Evolutionary conservation across 1,140 invertebrate species (phyloP).

Genomic region (Trichogramma pretiosum): DNA sequence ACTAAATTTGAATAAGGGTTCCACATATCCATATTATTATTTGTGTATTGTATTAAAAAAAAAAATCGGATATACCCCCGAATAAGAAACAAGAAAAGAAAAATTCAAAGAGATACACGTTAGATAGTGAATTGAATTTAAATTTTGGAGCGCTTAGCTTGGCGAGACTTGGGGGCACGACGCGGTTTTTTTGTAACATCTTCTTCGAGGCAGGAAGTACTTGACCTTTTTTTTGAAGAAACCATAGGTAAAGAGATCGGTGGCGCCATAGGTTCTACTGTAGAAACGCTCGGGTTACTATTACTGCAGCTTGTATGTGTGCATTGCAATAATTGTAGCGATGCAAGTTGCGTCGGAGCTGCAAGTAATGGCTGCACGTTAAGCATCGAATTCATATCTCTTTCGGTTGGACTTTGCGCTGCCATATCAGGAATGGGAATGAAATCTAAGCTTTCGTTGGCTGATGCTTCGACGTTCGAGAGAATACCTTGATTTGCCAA

Average conservation of each 20-base stretch:
- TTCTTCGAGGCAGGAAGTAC: conserved; percentile 21
- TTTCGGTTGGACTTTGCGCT: conserved; percentile 32
- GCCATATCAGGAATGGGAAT: conserved; percentile 39
- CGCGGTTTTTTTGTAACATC: conserved; percentile 37
- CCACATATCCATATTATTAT: neutral
- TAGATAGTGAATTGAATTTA: conserved; percentile 23
- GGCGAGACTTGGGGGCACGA: conserved; percentile 39
- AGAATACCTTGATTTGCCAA: conserved; percentile 53
- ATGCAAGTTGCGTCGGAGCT: conserved; percentile 17
- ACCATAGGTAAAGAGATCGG: conserved; percentile 21
- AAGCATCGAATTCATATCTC: neutral
- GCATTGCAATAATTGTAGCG: neutral
- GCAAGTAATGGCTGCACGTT: conserved; percentile 7
- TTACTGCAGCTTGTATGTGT: conserved; percentile 3
- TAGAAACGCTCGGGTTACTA: neutral
- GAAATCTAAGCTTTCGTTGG: conserved; percentile 42
- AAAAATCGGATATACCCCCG: neutral
- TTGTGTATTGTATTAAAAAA: neutral
- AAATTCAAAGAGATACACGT: conserved; percentile 5
- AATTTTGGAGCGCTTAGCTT: conserved; percentile 42
- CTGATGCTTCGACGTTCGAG: conserved; percentile 40
- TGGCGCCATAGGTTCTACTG: conserved; percentile 35
- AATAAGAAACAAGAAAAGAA: neutral
- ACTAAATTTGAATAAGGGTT: neutral
- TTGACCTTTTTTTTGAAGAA: conserved; percentile 36